A percentile compares a stretch with the other conserved stretches of the same genome.
Conservation (phyloP, 37 sponge, comb jelly and placozoan genomes). For the Aphrocallistes beatrix region DNA sequence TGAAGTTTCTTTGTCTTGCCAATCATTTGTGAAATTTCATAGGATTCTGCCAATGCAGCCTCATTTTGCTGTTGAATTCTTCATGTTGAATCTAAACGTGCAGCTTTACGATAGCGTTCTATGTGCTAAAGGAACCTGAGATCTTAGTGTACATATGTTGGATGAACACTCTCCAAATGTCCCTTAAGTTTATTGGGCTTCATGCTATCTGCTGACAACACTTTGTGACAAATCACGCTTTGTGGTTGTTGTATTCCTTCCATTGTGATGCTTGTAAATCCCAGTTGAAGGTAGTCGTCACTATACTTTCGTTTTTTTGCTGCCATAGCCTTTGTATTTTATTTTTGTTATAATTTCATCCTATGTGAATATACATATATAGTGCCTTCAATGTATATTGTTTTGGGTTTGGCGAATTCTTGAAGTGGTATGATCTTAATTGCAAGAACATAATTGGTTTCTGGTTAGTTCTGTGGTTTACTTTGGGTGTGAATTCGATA, state of each 20-base stretch:
- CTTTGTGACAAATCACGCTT: no score
- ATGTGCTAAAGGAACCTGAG: background rate
- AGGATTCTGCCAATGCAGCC: no score
- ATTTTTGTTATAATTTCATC: background rate
- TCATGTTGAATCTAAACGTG: no score
- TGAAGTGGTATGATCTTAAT: background rate
- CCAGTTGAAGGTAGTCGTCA: background rate
- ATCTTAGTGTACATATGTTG: background rate
- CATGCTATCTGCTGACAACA: no score
- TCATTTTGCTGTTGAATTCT: no score
- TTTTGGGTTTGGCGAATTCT: background rate
- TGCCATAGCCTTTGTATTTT: no score
- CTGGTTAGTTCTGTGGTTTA: background rate
- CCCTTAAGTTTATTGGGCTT: no score
- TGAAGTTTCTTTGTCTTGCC: background rate
- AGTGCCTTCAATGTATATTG: background rate
- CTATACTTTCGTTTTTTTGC: background rate
- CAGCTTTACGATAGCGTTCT: no score
- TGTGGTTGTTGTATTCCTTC: no score
- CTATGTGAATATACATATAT: background rate
- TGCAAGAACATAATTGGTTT: background rate
- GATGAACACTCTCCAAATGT: background rate
- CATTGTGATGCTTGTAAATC: background rate
- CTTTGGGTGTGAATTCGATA: background rate
- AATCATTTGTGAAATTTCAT: background rate